Evolutionary conservation across 2,797 vertebrate genomes (phyloP), one percentile per base, ranked within the genome.

Genomic region (Catamblyrhynchus diadema): DNA sequence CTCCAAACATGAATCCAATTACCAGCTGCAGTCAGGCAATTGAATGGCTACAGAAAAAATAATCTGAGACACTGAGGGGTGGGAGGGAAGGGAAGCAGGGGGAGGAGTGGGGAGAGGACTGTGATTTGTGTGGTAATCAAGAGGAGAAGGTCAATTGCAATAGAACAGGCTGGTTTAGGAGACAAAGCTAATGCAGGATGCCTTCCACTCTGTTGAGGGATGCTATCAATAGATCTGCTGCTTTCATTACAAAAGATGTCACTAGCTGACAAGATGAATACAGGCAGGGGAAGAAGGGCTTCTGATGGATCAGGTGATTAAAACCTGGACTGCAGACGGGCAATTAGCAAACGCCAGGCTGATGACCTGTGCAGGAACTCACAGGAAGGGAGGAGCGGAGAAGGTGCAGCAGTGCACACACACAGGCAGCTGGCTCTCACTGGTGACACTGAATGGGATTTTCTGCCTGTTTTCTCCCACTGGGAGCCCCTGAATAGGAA

Each of bases 121-220:
- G 61, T 98, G 98, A 98, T 98, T 98, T 98, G 97, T 98, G 97
- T 93, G 84, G 96, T 97, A 97, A 98, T 98, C 97, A 98, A 92
- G 93, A 96, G 84, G 92, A 97, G 97, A 98, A 98, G 98, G 98
- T 98, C 98, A 98, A 96, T 97, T 97, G 97, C 97, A 97, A 98
- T 96, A 97, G 97, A 97, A 95, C 96, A 93, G 97, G 95, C 95
- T 97, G 96, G 90, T 97, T 98, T 96, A 87, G 91, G 94, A 96
- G 95, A 96, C 96, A 96, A 96, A 97, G 95, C 94, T 95, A 96
- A 97, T 94, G 90, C 95, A 87, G 91, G 94, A 93, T 84, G 92
- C 87, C 93, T 97, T 97, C 94, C 73, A 84, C 79, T 96, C 83
- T 93, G 93, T 50, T 95, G 97, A 96, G 96, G 93, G 96, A 94